Evolutionary conservation across 2,797 vertebrate genomes (phyloP).

Genomic region (Cyprinella venusta): DNA sequence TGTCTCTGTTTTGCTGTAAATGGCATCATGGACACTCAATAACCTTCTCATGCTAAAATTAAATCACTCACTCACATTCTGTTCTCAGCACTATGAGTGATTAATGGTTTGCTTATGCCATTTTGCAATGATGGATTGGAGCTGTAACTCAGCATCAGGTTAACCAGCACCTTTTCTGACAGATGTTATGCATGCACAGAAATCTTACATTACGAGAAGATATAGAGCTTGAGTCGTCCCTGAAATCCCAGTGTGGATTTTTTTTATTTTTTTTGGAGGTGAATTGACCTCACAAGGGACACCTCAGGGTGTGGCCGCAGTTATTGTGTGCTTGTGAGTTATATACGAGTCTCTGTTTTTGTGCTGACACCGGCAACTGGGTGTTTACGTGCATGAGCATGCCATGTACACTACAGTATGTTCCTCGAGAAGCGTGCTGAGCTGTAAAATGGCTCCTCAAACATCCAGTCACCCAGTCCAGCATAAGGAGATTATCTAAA

Average conservation of each 20-base stretch:
- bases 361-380: constrained; percentile 2
- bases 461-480: constrained; percentile 36
- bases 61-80: constrained; percentile 2
- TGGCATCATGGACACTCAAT: background rate
- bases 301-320: constrained; percentile 34
- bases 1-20: background rate
- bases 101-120: constrained; percentile 27
- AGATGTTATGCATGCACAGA: constrained; percentile 8
- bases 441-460: constrained; percentile 55
- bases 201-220: background rate
- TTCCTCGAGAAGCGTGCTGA: constrained; percentile 45
- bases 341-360: constrained; percentile 4
- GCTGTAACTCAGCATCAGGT: constrained; percentile 19
- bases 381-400: constrained; percentile 62
- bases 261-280: background rate
- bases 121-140: constrained; percentile 18
- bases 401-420: constrained; percentile 63
- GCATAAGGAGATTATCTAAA: constrained; percentile 51
- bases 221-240: background rate
- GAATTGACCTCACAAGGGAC: background rate
- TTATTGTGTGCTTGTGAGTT: constrained; percentile 29
- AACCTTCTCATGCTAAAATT: background rate
- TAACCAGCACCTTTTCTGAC: constrained; percentile 29
- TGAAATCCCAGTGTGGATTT: background rate
- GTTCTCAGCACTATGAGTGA: constrained; percentile 11